phyloP scores from a whole-genome alignment of 2,113 vertebrate genomes.

The Ptilonorhynchus violaceus region DNA sequence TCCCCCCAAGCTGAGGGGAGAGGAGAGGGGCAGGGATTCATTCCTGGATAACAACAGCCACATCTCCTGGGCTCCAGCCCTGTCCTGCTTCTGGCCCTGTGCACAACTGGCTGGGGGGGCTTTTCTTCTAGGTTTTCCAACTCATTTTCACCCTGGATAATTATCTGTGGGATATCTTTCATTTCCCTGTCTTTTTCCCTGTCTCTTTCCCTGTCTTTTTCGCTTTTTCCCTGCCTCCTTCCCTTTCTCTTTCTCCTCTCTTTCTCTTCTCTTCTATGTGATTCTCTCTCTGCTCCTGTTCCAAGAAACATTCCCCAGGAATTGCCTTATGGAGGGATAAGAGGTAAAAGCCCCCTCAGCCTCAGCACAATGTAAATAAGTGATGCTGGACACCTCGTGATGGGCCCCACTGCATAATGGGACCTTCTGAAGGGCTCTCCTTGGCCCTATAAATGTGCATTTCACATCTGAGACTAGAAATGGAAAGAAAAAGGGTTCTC shows the following conservation, averaged over 20 bases:
- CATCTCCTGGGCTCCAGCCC: background rate
- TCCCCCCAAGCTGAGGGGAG: background rate
- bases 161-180: background rate
- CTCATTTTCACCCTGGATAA: background rate
- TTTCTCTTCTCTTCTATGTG: background rate
- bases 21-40: background rate
- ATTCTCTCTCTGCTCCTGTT: background rate
- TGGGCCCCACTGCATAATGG: background rate
- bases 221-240: no score
- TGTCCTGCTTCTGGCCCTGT: accelerated
- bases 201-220: no score
- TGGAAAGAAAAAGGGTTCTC: background rate
- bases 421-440: background rate
- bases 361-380: background rate
- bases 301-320: background rate
- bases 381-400: background rate
- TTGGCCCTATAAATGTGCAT: background rate
- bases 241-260: background rate
- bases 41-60: background rate
- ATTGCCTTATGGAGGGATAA: background rate
- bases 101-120: background rate
- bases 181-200: accelerated
- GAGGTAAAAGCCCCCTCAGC: background rate
- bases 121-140: background rate
- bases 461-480: background rate